Percentiles rank a stretch among this genome's conserved stretches.
phyloP scores from a whole-genome alignment of 2,797 vertebrate genomes.

The Gastrophryne carolinensis region DNA sequence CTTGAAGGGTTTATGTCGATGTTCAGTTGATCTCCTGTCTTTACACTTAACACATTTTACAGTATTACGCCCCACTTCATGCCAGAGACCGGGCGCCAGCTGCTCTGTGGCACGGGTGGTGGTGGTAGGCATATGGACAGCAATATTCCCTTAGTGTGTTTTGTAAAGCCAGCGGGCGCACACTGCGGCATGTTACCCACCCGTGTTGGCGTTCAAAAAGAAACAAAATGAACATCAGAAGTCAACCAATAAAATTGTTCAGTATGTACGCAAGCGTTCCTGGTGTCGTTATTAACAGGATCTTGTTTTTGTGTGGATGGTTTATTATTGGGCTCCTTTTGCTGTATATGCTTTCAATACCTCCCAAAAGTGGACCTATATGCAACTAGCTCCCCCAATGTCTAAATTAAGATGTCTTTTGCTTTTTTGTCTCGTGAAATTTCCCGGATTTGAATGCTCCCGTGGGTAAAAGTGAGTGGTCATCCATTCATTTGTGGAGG shows the following conservation, averaged over 20 bases:
- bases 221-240: slow-evolving; percentile 28
- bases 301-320: background rate
- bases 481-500: no score
- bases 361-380: no score
- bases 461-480: no score
- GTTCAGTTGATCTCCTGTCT: slow-evolving; percentile 36
- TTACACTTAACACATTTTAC: slow-evolving; percentile 37
- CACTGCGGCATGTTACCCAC: slow-evolving; percentile 49
- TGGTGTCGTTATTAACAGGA: slow-evolving; percentile 26
- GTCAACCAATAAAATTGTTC: slow-evolving; percentile 50
- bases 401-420: no score
- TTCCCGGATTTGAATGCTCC: no score
- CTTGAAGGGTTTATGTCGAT: slow-evolving; percentile 29
- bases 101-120: slow-evolving; percentile 17
- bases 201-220: slow-evolving; percentile 26
- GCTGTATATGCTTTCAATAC: no score
- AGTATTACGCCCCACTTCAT: slow-evolving; percentile 34
- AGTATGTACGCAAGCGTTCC: slow-evolving; percentile 26
- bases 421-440: no score
- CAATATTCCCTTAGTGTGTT: slow-evolving; percentile 49
- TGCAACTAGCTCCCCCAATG: no score
- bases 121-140: slow-evolving; percentile 38
- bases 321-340: background rate
- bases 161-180: slow-evolving; percentile 37
- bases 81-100: slow-evolving; percentile 2